Percentiles rank a stretch among this genome's conserved stretches.
phyloP scores from a whole-genome alignment of 2,888 invertebrate species.

The Hirtodrosophila trivittata region DNA sequence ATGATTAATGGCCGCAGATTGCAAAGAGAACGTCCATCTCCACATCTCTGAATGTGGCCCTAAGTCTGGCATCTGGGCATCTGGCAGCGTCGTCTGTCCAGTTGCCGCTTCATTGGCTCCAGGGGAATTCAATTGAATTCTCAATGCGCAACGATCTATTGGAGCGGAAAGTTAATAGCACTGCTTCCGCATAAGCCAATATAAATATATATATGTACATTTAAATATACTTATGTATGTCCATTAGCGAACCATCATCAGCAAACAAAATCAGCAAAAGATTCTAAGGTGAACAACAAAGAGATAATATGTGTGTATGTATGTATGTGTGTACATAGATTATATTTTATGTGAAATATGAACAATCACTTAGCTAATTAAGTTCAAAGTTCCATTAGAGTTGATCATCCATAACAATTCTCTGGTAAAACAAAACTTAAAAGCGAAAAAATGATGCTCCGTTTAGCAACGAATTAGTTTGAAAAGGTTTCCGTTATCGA shows the following conservation, averaged over 20 bases:
- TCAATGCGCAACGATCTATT: conserved; percentile 61
- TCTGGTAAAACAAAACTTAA: too few species aligned
- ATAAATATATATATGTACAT: neutral
- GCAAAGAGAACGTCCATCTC: conserved; percentile 21
- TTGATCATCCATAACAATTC: too few species aligned
- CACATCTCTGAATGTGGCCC: conserved; percentile 30
- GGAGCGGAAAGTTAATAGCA: conserved; percentile 68
- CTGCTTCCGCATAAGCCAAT: conserved; percentile 60
- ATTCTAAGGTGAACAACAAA: neutral
- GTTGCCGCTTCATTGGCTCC: conserved; percentile 72
- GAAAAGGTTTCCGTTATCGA: too few species aligned
- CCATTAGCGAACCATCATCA: conserved; percentile 16
- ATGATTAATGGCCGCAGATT: conserved; percentile 72
- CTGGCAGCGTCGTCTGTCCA: conserved; percentile 19
- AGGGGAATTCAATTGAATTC: conserved; percentile 57
- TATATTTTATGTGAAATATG: too few species aligned
- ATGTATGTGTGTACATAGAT: too few species aligned
- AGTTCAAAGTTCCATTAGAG: too few species aligned
- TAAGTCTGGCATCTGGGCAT: conserved; percentile 15
- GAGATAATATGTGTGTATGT: neutral
- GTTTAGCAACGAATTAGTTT: too few species aligned
- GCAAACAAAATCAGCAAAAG: conserved; percentile 17
- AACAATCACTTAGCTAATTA: too few species aligned
- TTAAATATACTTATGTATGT: conserved; percentile 1
- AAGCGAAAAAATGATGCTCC: too few species aligned